Conservation (phyloP, 1,140 invertebrate species). For the Lasioglossum baleicum region DNA sequence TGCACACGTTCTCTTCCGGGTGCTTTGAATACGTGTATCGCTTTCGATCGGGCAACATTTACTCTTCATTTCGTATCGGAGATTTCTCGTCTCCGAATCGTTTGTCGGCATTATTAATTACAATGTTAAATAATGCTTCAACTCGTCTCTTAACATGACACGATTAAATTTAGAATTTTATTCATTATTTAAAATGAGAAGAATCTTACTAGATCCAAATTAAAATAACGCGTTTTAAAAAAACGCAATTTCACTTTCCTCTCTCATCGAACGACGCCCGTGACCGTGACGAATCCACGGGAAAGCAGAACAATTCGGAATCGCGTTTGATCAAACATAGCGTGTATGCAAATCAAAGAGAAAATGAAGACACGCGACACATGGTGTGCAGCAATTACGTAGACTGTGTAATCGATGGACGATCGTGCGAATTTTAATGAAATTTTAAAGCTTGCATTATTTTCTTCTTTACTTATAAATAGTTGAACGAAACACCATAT, state of each 20-base stretch:
- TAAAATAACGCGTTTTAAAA: neutral
- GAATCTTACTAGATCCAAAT: too few relatives aligned
- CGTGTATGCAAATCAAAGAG: neutral
- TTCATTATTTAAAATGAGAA: too few relatives aligned
- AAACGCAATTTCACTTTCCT: constrained; percentile 12
- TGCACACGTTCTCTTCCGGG: constrained; percentile 37
- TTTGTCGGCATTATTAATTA: too few relatives aligned
- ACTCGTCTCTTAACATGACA: too few relatives aligned
- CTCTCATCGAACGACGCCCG: neutral
- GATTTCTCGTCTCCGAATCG: too few relatives aligned
- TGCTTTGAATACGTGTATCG: constrained; percentile 8
- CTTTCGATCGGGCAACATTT: neutral
- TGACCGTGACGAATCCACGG: constrained; percentile 9
- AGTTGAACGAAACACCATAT: neutral
- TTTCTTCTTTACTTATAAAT: too few relatives aligned
- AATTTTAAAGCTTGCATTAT: too few relatives aligned
- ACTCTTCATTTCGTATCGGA: neutral
- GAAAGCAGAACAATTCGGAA: constrained; percentile 27
- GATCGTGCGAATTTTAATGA: neutral
- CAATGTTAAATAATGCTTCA: too few relatives aligned
- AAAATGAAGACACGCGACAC: neutral
- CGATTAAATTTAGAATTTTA: too few relatives aligned
- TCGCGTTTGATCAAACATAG: neutral
- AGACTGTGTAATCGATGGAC: neutral
- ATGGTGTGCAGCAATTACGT: neutral